phyloP scores from a whole-genome alignment of 2,888 invertebrate species.

The Lutraria lutraria region DNA sequence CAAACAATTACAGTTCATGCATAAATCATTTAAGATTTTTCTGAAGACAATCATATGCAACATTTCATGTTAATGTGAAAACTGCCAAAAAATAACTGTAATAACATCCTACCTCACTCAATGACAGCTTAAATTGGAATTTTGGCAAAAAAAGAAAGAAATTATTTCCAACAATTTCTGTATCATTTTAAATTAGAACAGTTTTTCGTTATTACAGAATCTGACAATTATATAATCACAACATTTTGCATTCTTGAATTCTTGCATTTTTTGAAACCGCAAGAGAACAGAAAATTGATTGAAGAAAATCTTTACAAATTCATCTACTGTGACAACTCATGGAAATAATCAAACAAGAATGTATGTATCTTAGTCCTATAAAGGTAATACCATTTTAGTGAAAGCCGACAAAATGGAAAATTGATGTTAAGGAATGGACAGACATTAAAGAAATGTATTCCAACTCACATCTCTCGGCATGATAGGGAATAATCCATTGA shows the following conservation, averaged over 20 bases:
- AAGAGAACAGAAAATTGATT: neutral
- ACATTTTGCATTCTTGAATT: neutral
- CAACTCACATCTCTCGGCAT: neutral
- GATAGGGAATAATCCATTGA: neutral
- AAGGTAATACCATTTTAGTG: neutral
- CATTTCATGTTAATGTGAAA: too few relatives aligned
- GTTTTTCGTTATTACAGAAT: neutral
- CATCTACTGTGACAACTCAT: neutral
- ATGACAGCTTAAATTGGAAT: too few relatives aligned
- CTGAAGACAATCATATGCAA: too few relatives aligned
- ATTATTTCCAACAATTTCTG: too few relatives aligned
- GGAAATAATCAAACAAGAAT: neutral
- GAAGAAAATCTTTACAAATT: neutral
- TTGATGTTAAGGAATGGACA: neutral
- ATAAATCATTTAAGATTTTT: too few relatives aligned
- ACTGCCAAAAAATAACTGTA: too few relatives aligned
- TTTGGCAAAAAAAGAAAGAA: too few relatives aligned
- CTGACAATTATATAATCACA: neutral
- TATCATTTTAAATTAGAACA: too few relatives aligned
- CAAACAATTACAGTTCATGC: too few relatives aligned
- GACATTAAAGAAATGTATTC: neutral
- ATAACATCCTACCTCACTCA: too few relatives aligned
- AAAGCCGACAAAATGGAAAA: neutral
- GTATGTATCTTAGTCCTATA: neutral
- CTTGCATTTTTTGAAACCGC: neutral